These are phyloP conservation scores for Lapara coniferarum DNA, from an alignment of 2,888 invertebrate genomes.

Conservation along the genomic window DNA sequence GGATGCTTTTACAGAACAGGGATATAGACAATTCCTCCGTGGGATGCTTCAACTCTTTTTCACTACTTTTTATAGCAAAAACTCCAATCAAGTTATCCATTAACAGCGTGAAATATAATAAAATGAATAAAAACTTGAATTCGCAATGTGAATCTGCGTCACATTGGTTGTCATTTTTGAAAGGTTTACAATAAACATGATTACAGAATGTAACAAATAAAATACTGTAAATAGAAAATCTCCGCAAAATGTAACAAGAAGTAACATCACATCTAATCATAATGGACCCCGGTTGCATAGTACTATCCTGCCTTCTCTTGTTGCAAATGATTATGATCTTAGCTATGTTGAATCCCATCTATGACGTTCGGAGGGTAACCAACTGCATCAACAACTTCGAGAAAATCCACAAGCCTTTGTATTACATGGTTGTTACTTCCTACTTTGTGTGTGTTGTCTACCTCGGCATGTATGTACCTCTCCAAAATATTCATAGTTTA, in stretches of 20 bases:
- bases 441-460: constrained; percentile 63
- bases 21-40: no score
- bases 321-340: constrained; percentile 65
- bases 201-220: not conserved
- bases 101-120: constrained; percentile 33
- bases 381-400: constrained; percentile 45
- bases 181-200: constrained; percentile 32
- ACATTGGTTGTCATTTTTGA: constrained; percentile 46
- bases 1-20: no score
- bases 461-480: constrained; percentile 64
- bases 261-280: constrained; percentile 34
- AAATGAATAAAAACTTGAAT: constrained; percentile 49
- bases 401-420: constrained; percentile 44
- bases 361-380: constrained; percentile 60
- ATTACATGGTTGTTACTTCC: constrained; percentile 39
- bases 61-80: constrained; percentile 23
- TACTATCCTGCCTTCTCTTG: constrained; percentile 57
- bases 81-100: constrained; percentile 37
- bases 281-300: constrained; percentile 60
- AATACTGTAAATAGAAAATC: not conserved
- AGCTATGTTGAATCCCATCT: constrained; percentile 64
- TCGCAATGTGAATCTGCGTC: constrained; percentile 51
- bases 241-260: constrained; percentile 44
- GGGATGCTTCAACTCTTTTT: not conserved
- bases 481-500: constrained; percentile 55